Evolutionary conservation across 2,113 vertebrate genomes (phyloP), one percentile per base, ranked within the genome.

Genomic region (Sciurus niger): DNA sequence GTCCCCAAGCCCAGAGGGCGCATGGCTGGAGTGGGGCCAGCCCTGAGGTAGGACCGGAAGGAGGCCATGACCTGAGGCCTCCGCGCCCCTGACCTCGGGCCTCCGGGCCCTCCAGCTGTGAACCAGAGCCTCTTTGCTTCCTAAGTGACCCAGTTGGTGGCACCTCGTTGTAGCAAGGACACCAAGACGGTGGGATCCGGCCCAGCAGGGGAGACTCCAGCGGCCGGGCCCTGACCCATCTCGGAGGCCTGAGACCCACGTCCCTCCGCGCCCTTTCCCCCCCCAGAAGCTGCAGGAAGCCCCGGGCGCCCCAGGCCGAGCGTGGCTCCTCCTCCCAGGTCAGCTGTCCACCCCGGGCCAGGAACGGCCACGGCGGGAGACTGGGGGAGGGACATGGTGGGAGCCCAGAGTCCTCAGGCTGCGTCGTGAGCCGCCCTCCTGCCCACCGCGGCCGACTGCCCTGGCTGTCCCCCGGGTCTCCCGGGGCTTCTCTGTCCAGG

Each of bases 131-230:
- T 84, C 40, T 20, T 7, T 60, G 2, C 28, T 6, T 17, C 2
- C 2, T 46, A 43, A 88, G 22, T 9, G 0, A 3, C 12, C 32
- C n/a, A 1, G 48, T 13, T 2, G 4, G 78, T 30, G 30, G 4
- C 16, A 1, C 25, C 73, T 8, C 4, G 78, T 72, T 30, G 20
- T 20, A 17, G 17, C 22, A 0, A 46, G 1, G 3, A 28, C n/a
- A 22, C 18, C 4, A n/a, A 34, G 53, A 30, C 3, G 2, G n/a
- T 9, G 10, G 43, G 58, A 22, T 1, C 58, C 46, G 91, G 48
- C 0, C 0, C 32, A 10, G 43, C 63, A 10, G 8, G 24, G 2
- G 4, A 40, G 2, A 32, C 1, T 3, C 0, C 5, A 40, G 17
- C 40, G 17, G 0, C 55, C 1, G 17, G 25, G 18, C 10, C 37